phyloP scores from a whole-genome alignment of 2,888 invertebrate genomes.

The Melieria omissa region DNA sequence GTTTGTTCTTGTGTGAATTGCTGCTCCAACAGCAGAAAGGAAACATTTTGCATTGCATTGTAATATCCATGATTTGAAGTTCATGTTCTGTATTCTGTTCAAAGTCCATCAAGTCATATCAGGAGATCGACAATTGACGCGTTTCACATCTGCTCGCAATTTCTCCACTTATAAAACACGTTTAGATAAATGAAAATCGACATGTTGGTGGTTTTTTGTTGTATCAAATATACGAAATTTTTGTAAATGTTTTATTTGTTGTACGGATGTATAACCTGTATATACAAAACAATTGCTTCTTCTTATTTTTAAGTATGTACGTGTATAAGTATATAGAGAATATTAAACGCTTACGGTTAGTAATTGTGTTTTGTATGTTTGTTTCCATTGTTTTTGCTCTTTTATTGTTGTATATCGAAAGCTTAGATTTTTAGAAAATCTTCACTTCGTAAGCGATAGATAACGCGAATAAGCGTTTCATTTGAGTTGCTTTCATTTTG shows the following conservation, averaged over 20 bases:
- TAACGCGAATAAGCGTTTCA: neutral
- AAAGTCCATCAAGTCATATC: no score
- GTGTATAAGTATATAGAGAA: slow-evolving; percentile 30
- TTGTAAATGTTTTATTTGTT: slow-evolving; percentile 44
- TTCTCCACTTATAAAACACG: no score
- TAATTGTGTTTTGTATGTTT: slow-evolving; percentile 9
- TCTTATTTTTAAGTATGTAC: slow-evolving; percentile 38
- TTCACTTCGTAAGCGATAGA: neutral
- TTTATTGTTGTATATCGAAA: neutral
- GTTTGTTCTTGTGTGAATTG: no score
- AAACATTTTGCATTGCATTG: no score
- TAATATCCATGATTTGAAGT: no score
- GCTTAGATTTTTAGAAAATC: neutral
- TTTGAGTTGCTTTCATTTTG: neutral
- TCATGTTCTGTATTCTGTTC: no score
- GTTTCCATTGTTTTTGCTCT: neutral
- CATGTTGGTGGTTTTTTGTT: slow-evolving; percentile 21
- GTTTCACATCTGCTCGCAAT: no score
- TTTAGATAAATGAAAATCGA: no score
- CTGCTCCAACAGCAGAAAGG: no score
- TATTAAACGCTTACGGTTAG: slow-evolving; percentile 43
- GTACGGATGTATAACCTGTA: slow-evolving; percentile 46
- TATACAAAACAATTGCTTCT: slow-evolving; percentile 48
- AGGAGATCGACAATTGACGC: no score
- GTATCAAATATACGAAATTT: slow-evolving; percentile 52